phyloP scores from a whole-genome alignment of 30 jellyfish, hydroid and myxozoan species.

The Hydractinia echinata region DNA sequence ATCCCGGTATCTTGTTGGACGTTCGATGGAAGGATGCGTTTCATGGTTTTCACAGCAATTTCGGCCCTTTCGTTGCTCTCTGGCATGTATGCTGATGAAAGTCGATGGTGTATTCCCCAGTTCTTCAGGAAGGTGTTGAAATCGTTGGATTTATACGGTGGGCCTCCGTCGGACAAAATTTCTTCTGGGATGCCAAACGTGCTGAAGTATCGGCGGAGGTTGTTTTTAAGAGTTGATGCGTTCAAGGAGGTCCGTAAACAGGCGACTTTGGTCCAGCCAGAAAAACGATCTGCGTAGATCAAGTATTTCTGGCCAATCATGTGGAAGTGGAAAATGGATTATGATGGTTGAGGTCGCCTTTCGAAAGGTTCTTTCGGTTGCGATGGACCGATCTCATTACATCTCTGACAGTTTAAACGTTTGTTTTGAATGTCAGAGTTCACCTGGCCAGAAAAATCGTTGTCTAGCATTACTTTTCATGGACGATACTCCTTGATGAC shows the following conservation, averaged over 20 bases:
- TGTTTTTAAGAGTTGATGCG: slow-evolving; percentile 11
- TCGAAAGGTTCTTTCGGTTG: slow-evolving; percentile 14
- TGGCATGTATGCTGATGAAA: no score
- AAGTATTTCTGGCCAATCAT: slow-evolving; percentile 2
- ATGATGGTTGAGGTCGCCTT: background rate
- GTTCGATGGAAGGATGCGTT: background rate
- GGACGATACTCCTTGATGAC: slow-evolving; percentile 26
- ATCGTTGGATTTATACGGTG: no score
- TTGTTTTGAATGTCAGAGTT: slow-evolving; percentile 10
- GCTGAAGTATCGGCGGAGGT: no score
- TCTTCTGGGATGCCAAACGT: no score
- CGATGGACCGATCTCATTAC: slow-evolving; percentile 29
- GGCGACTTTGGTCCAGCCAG: slow-evolving; percentile 37
- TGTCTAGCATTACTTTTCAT: slow-evolving; percentile 20
- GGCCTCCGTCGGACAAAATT: no score
- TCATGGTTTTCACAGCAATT: background rate
- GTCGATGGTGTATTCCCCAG: no score
- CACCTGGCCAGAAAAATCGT: slow-evolving; percentile 40
- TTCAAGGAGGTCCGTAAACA: slow-evolving; percentile 13
- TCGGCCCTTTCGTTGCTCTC: no score
- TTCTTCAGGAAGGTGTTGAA: no score
- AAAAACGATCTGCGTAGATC: slow-evolving; percentile 40
- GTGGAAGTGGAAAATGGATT: slow-evolving; percentile 25
- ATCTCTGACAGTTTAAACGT: slow-evolving; percentile 19
- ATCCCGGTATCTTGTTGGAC: background rate